Conservation (phyloP, 1,140 invertebrate genomes). For the Dendrolimus punctatus region DNA sequence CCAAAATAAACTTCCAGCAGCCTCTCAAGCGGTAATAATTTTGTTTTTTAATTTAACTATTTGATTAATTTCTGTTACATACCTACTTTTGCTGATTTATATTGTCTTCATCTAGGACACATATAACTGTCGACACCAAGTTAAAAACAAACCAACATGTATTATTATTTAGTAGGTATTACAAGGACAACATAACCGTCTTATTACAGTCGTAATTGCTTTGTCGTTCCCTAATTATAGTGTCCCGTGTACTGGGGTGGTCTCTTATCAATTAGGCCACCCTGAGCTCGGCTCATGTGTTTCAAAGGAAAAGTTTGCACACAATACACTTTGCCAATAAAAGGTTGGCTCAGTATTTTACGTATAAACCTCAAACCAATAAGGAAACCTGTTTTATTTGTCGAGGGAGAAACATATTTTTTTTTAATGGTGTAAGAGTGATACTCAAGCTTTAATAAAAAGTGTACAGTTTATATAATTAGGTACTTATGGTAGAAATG, state of each 20-base stretch:
- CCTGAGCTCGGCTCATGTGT: conserved; percentile 12
- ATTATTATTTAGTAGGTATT: conserved; percentile 17
- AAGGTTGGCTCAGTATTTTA: background rate
- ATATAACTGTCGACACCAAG: background rate
- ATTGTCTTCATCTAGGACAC: too few relatives aligned
- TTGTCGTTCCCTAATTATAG: conserved; percentile 33
- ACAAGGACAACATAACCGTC: conserved; percentile 15
- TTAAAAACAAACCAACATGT: conserved; percentile 6
- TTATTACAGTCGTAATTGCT: conserved; percentile 39
- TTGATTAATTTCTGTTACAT: too few relatives aligned
- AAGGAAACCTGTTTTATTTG: too few relatives aligned
- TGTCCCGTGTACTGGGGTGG: conserved; percentile 24
- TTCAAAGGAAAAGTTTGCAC: conserved; percentile 14
- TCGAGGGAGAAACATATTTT: too few relatives aligned
- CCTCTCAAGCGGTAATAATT: too few relatives aligned
- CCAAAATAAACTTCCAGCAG: background rate
- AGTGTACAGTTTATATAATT: too few relatives aligned
- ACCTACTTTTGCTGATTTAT: too few relatives aligned
- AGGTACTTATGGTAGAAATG: too few relatives aligned
- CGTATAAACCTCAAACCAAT: too few relatives aligned
- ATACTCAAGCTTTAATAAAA: too few relatives aligned
- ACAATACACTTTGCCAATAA: conserved; percentile 1
- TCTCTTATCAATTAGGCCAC: conserved; percentile 36
- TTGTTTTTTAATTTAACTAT: too few relatives aligned
- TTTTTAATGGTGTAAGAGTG: too few relatives aligned